A percentile compares a stretch with the other conserved stretches of the same genome.
phyloP scores from a whole-genome alignment of 2,888 invertebrate genomes.

The Thyatira batis region DNA sequence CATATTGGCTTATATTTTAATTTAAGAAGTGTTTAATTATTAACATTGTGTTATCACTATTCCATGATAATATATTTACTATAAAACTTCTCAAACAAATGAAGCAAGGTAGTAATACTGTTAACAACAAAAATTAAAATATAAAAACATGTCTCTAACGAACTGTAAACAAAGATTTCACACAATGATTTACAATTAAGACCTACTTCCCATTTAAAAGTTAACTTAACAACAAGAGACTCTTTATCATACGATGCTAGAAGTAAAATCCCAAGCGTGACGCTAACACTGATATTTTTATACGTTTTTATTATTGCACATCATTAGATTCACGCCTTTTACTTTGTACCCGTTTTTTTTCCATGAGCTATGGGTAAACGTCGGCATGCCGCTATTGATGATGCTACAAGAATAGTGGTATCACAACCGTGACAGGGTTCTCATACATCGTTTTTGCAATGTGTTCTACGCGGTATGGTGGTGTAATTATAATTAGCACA shows the following conservation, averaged over 20 bases:
- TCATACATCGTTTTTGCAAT: constrained; percentile 40
- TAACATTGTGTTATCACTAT: too few species aligned
- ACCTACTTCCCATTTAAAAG: neutral
- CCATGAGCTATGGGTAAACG: constrained; percentile 35
- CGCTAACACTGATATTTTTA: constrained; percentile 20
- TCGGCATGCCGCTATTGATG: constrained; percentile 45
- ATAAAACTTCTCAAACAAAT: too few species aligned
- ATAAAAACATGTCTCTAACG: neutral
- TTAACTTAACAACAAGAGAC: neutral
- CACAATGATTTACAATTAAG: neutral
- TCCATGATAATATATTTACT: too few species aligned
- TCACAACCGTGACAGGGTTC: constrained; percentile 28
- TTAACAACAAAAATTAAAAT: neutral
- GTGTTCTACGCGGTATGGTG: constrained; percentile 38
- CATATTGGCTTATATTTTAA: too few species aligned
- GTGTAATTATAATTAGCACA: constrained; percentile 53
- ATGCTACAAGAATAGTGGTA: constrained; percentile 30
- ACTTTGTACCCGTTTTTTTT: constrained; percentile 40
- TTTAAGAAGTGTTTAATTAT: too few species aligned
- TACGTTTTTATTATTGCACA: constrained; percentile 40
- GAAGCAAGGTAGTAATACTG: neutral
- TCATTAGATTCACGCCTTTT: constrained; percentile 49
- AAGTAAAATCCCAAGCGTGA: neutral
- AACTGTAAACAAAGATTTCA: neutral
- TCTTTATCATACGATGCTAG: neutral